These are phyloP conservation scores for Eptatretus atami DNA, from an alignment of 2,797 vertebrate genomes.

Conservation along the genomic window DNA sequence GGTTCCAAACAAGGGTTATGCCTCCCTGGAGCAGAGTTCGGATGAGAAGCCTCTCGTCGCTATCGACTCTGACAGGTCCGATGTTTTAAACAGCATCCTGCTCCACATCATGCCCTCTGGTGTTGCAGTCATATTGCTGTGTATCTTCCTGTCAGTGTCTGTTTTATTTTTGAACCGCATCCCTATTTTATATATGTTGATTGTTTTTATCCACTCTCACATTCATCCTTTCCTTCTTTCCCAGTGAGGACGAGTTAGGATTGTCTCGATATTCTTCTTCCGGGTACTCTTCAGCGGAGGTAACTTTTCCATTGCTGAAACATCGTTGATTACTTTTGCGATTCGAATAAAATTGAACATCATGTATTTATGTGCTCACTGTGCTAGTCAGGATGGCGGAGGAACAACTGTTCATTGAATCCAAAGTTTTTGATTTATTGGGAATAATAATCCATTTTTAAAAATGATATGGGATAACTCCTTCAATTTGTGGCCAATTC, in stretches of 20 bases:
- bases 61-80: conserved; percentile 86
- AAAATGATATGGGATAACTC: no score
- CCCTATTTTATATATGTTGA: no score
- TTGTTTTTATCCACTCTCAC: background rate
- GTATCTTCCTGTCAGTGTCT: no score
- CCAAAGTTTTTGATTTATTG: no score
- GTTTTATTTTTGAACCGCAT: no score
- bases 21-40: conserved; percentile 83
- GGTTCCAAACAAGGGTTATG: conserved; percentile 92
- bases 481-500: no score
- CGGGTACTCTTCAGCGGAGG: conserved; percentile 88
- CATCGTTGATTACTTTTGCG: background rate
- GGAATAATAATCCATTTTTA: no score
- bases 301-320: conserved; percentile 16
- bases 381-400: no score
- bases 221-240: conserved; percentile 12
- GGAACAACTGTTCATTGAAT: no score
- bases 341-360: no score
- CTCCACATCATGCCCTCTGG: background rate
- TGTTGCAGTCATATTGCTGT: no score
- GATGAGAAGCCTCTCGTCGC: conserved; percentile 90
- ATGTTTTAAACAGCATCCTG: background rate
- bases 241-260: conserved; percentile 54
- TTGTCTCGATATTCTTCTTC: conserved; percentile 46
- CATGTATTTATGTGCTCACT: no score